Evolutionary conservation across 2,888 invertebrate genomes (phyloP).

Genomic region (Isotomurus palustris): DNA sequence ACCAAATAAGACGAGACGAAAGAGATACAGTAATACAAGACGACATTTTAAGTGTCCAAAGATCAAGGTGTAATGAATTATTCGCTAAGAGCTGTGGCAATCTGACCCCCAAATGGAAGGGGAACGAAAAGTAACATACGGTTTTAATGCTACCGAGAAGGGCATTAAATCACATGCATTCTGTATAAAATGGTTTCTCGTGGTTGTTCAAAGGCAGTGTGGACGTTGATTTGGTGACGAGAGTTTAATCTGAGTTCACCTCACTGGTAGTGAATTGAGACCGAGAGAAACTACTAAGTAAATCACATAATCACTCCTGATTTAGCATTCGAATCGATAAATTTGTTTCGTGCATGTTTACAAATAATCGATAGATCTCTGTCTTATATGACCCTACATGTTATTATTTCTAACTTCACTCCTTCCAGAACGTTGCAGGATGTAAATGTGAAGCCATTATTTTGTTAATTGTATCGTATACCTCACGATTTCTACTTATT

Average conservation of each 20-base stretch:
- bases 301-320: constrained; percentile 16
- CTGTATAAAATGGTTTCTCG: too few species aligned
- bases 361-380: constrained; percentile 44
- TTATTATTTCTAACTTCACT: too few species aligned
- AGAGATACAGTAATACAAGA: constrained; percentile 5
- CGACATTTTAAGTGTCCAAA: constrained; percentile 14
- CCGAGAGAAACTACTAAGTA: background rate
- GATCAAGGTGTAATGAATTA: constrained; percentile 20
- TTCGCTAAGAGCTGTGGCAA: constrained; percentile 2
- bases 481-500: too few species aligned
- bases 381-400: constrained; percentile 32
- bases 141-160: too few species aligned
- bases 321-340: constrained; percentile 40
- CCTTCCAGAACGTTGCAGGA: too few species aligned
- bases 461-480: too few species aligned
- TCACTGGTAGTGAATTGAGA: background rate
- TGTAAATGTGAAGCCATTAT: too few species aligned
- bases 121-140: too few species aligned
- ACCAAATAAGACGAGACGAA: background rate
- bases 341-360: constrained; percentile 45
- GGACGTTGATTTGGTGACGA: constrained; percentile 9
- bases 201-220: background rate
- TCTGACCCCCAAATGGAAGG: too few species aligned
- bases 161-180: too few species aligned
- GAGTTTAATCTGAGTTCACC: constrained; percentile 2